Percentiles rank a stretch among this genome's conserved stretches.
phyloP scores from a whole-genome alignment of 2,113 vertebrate species.

The Otocyon megalotis region DNA sequence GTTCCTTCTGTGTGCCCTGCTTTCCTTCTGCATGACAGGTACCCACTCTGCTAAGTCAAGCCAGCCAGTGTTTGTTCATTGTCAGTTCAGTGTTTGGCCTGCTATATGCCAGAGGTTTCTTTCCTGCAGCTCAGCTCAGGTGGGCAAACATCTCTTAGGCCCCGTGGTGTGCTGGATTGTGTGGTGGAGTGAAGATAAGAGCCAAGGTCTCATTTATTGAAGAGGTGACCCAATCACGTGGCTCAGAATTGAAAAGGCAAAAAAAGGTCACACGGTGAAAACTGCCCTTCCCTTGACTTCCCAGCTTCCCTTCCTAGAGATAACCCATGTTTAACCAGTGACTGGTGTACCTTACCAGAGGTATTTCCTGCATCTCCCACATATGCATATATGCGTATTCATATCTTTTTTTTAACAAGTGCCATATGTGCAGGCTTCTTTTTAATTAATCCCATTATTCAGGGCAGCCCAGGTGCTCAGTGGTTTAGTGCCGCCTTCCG shows the following conservation, averaged over 20 bases:
- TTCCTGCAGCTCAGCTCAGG: background rate
- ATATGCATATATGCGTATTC: background rate
- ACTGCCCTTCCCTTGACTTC: background rate
- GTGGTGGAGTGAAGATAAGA: background rate
- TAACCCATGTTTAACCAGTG: background rate
- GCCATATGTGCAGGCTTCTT: too few species aligned
- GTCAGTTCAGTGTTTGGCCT: background rate
- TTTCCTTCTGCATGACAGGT: background rate
- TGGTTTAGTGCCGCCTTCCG: too few species aligned
- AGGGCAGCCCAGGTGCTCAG: background rate
- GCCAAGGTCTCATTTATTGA: background rate
- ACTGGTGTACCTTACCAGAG: background rate
- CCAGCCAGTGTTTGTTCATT: background rate
- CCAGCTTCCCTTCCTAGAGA: background rate
- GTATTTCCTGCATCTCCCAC: background rate
- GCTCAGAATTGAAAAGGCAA: slow-evolving; percentile 5
- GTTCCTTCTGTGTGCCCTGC: background rate
- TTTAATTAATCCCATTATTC: background rate
- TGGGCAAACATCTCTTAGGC: background rate
- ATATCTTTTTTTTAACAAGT: background rate
- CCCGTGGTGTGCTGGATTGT: background rate
- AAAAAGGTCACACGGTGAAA: background rate
- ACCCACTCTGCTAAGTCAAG: background rate
- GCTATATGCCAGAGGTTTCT: background rate
- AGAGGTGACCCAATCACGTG: background rate